Base-by-base conservation (phyloP, 2,888 invertebrate genomes). In the Thymelicus acteon region DNA sequence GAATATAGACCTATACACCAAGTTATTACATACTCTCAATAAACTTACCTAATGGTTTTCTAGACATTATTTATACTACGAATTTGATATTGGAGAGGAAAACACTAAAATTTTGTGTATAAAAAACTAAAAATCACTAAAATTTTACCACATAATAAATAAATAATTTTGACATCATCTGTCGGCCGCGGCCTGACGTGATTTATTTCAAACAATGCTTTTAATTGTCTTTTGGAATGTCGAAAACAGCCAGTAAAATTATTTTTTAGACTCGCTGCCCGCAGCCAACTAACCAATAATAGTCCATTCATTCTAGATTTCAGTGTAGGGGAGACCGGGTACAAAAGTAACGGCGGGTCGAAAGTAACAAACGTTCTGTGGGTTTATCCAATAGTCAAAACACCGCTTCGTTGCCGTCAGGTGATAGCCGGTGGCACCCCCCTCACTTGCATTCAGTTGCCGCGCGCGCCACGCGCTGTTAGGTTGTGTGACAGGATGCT, bases 11-110 rank as follows among this genome's bases (percentile, higher is more conserved):
- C 24, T 1, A 15, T 44, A 15, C 15, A 24, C 19, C 39, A n/a
- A 12, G 60, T n/a, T 3, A 40, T 40, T 13, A 40, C 39, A 60
- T 37, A 39, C 24, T n/a, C 6, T n/a, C 7, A 15, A 52, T 10
- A 52, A 19, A 49, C 63, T 62, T 24, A 69, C 69, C 69, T 63
- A 69, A 49, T 15, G 69, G 69, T 39, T 57, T 69, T 37, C 40
- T 69, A n/a, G 63, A 69, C 69, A 69, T 69, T 24, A 13, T 69
- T 63, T 58, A 7, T 69, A 24, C 19, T 58, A 57, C 6, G 5
- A 12, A 58, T 58, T 39, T 58, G 37, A 7, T 39, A 37, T 39
- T 39, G 39, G 2, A 6, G 7, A n/a, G 37, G n/a, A 39, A 7
- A 39, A 39, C 58, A 58, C 58, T 58, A 39, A 39, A 54, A 19